phyloP scores from a whole-genome alignment of 2,888 invertebrate species.

The Escarpia spicata region DNA sequence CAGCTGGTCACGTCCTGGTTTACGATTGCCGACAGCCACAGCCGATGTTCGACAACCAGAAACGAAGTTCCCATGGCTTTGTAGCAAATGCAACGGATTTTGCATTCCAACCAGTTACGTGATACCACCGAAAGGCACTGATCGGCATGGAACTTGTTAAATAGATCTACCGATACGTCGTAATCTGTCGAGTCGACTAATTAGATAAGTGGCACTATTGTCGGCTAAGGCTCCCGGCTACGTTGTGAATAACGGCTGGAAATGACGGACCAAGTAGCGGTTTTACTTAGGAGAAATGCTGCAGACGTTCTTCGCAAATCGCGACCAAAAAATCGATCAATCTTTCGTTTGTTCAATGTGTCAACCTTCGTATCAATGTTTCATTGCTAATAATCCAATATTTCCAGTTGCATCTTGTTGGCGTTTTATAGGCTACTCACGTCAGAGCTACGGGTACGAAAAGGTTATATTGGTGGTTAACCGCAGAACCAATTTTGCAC shows the following conservation, averaged over 20 bases:
- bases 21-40: neutral
- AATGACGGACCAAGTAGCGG: neutral
- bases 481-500: neutral
- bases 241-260: neutral
- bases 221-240: neutral
- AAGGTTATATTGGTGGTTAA: neutral
- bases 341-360: neutral
- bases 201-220: neutral
- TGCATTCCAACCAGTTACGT: neutral
- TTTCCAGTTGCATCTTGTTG: neutral
- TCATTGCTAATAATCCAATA: neutral
- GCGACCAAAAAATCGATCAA: neutral
- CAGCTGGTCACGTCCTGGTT: neutral
- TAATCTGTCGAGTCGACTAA: neutral
- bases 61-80: neutral
- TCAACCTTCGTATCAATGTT: too few relatives aligned
- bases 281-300: neutral
- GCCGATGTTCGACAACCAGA: neutral
- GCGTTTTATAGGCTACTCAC: neutral
- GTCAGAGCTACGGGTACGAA: neutral
- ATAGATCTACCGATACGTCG: neutral
- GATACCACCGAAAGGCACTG: neutral
- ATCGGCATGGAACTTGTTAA: neutral
- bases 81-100: neutral
- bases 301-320: neutral